Evolutionary conservation across 2,113 vertebrate species (phyloP).

Genomic region (Ciconia maguari): DNA sequence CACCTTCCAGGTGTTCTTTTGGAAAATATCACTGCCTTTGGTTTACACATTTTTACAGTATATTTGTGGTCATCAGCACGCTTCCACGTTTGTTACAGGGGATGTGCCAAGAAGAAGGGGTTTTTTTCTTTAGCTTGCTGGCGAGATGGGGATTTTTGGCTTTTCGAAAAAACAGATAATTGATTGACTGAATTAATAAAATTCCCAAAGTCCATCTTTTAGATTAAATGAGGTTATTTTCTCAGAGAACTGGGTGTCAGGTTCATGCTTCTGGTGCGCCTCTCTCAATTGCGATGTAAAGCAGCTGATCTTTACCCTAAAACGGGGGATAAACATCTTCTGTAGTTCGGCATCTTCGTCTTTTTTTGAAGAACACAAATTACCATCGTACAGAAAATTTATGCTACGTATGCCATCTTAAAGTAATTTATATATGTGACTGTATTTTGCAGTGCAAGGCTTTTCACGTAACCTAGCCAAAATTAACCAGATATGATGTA

Average conservation of each 20-base stretch:
- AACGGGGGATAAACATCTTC: accelerated
- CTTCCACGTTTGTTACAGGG: conserved; percentile 75
- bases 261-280: accelerated
- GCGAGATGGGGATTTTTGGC: neutral
- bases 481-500: neutral
- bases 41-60: conserved; percentile 77
- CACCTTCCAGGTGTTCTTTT: conserved; percentile 89
- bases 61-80: conserved; percentile 71
- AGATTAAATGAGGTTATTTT: neutral
- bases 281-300: neutral
- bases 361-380: neutral
- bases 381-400: neutral
- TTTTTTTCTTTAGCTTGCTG: neutral
- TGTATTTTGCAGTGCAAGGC: neutral
- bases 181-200: neutral
- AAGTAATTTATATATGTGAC: accelerated
- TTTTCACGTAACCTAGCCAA: neutral
- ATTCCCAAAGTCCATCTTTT: neutral
- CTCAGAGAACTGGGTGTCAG: neutral
- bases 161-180: neutral
- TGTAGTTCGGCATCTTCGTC: neutral
- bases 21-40: conserved; percentile 73
- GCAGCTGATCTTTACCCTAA: neutral
- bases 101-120: conserved; percentile 47
- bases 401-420: accelerated